Evolutionary conservation across 2,888 invertebrate species (phyloP), one percentile per base, ranked within the genome.

Genomic region (Erynnis tages): DNA sequence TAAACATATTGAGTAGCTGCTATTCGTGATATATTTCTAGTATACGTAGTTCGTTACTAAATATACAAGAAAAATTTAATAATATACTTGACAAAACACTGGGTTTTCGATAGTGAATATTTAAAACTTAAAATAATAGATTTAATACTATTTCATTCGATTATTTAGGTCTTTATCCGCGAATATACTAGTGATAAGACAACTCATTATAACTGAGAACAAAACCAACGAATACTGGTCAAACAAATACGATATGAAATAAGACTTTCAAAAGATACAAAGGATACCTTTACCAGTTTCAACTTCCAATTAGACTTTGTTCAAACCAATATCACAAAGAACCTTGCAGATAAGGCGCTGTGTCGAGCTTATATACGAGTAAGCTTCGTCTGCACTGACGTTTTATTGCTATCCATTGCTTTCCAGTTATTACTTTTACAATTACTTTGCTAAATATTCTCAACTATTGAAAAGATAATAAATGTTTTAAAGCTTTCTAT

Each of bases 251-350:
- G 10, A 14, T 13, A 23, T 6, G 23, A 47, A 48, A 30, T 38
- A 48, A 30, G 16, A 30, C 10, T 21, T 21, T 27, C 47, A 40
- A 46, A 44, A 29, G 32, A 37, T 27, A 48, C 29, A 30, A 38
- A 38, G 47, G 30, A 48, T 48, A 30, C 38, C 38, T 48, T 48
- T 38, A 38, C 21, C 38, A 37, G 30, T 30, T 29, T 38, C 47
- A 29, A 35, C 29, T 48, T 48, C 14, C 21, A 48, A 48, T 48
- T 48, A 48, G 30, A 48, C 38, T 38, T 38, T 48, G 47, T 40
- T 48, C 25, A 17, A 16, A 8, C 29, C 38, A 48, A 48, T 30
- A 48, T 30, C 38, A 40, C 37, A 13, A 37, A 29, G 17, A 34
- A 47, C 37, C 27, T 37, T 29, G 13, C 17, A 25, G 34, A 45